These are phyloP conservation scores for Phengaris arion DNA, from an alignment of 2,888 invertebrate species.

Conservation along the genomic window DNA sequence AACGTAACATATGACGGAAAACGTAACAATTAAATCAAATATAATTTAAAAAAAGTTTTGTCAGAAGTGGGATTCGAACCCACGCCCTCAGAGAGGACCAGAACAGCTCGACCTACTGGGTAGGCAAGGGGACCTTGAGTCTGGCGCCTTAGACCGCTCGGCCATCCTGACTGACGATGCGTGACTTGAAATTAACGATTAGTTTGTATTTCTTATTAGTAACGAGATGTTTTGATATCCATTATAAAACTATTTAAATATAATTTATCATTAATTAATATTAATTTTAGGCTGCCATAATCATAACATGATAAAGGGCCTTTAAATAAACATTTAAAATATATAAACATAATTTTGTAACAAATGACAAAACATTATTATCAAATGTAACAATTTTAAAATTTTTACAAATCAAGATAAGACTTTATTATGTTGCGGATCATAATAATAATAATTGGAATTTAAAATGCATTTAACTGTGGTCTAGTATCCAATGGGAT, in stretches of 20 bases:
- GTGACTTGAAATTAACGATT: background rate
- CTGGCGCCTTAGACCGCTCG: conserved; percentile 83
- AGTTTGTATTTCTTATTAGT: background rate
- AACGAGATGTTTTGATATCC: background rate
- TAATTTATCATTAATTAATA: background rate
- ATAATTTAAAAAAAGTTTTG: conserved; percentile 64
- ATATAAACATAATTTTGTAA: no score
- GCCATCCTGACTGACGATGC: conserved; percentile 34
- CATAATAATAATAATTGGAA: no score
- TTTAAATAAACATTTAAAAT: no score
- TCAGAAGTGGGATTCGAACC: conserved; percentile 91
- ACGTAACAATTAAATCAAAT: background rate
- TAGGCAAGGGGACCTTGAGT: conserved; percentile 73
- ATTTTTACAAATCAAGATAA: no score
- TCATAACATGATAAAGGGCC: no score
- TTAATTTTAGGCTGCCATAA: background rate
- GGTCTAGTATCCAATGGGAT: no score
- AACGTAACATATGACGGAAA: background rate
- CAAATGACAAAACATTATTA: no score
- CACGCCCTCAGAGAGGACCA: conserved; percentile 90
- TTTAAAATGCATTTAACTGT: no score
- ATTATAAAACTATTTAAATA: background rate
- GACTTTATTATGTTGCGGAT: no score
- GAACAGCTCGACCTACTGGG: conserved; percentile 82
- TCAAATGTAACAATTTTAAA: no score